Conservation (phyloP, 2,888 invertebrate genomes). For the Neoaliturus tenellus region DNA sequence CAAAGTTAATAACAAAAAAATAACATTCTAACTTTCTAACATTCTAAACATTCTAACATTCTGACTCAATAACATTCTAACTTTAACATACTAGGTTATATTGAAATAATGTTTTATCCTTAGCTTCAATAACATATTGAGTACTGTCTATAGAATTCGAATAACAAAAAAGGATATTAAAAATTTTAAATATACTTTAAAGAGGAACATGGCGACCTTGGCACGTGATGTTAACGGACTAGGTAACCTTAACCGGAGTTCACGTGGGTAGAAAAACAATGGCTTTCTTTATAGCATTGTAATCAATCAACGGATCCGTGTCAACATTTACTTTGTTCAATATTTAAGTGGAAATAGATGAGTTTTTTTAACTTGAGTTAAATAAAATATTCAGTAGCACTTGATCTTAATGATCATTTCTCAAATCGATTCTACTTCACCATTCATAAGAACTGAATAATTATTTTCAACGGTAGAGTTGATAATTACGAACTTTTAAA, state of each 20-base stretch:
- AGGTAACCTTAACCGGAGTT: background rate
- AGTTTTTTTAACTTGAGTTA: too few relatives aligned
- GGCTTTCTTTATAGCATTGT: background rate
- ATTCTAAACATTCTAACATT: too few relatives aligned
- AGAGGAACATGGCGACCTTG: background rate
- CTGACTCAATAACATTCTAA: too few relatives aligned
- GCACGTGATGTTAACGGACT: too few relatives aligned
- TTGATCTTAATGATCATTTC: background rate
- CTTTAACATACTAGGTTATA: too few relatives aligned
- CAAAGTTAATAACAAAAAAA: too few relatives aligned
- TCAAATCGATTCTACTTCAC: background rate
- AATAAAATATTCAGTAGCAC: background rate
- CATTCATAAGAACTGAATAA: background rate
- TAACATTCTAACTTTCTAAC: too few relatives aligned
- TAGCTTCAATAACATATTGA: too few relatives aligned
- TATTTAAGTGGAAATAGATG: background rate
- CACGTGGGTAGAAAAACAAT: background rate
- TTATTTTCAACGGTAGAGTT: background rate
- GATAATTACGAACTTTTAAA: conserved; percentile 11
- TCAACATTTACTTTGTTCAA: background rate
- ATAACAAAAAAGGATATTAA: too few relatives aligned
- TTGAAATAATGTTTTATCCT: too few relatives aligned
- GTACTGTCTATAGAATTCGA: too few relatives aligned
- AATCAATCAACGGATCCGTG: background rate
- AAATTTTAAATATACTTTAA: too few relatives aligned